These are phyloP conservation scores for Sebastiscus albofasciatus DNA, from an alignment of 2,797 vertebrate species.

Conservation along the genomic window DNA sequence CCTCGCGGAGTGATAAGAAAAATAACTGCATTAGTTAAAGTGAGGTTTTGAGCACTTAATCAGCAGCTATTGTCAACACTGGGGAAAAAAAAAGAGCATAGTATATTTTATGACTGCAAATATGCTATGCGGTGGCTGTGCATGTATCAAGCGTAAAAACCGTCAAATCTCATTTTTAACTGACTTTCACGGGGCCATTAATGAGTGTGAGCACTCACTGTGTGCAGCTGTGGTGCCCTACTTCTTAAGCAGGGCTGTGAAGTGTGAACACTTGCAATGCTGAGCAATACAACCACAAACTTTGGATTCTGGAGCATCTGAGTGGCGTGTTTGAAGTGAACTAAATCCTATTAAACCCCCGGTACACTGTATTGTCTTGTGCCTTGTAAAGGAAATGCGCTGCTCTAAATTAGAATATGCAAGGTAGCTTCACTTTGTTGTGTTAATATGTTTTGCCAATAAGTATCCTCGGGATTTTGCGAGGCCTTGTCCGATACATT, in stretches of 20 bases:
- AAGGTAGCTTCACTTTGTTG: constrained; percentile 61
- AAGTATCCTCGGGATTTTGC: constrained; percentile 34
- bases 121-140: neutral
- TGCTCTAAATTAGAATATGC: constrained; percentile 63
- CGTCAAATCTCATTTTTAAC: constrained; percentile 54
- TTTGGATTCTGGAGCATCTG: constrained; percentile 65
- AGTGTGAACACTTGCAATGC: constrained; percentile 75
- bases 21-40: constrained; percentile 28
- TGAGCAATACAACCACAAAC: constrained; percentile 70
- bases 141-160: constrained; percentile 18
- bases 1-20: constrained; percentile 18
- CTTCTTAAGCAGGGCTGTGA: constrained; percentile 74
- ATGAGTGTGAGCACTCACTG: constrained; percentile 62
- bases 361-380: constrained; percentile 66
- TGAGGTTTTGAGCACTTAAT: constrained; percentile 5
- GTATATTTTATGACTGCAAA: constrained; percentile 9
- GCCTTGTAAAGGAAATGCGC: constrained; percentile 68
- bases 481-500: constrained; percentile 3
- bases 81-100: neutral
- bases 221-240: constrained; percentile 73
- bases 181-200: constrained; percentile 70
- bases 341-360: constrained; percentile 80
- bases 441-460: constrained; percentile 55
- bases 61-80: neutral
- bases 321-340: constrained; percentile 75